phyloP scores from a whole-genome alignment of 2,797 vertebrate species.

The Buphagus erythrorhynchus region DNA sequence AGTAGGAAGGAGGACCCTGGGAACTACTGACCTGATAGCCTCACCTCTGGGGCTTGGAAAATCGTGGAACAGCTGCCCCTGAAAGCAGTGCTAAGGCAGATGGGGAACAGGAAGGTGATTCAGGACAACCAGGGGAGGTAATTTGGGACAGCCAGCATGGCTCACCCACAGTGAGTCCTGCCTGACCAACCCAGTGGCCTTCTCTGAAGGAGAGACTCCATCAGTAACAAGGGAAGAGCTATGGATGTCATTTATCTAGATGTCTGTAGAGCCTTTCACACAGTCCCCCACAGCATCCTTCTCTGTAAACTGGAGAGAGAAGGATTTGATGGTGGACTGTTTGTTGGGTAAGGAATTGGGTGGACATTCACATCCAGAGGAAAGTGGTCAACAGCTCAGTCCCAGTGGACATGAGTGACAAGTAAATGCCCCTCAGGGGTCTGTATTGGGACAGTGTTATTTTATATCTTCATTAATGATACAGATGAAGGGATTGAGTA shows the following conservation, averaged over 20 bases:
- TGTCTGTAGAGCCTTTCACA: not conserved
- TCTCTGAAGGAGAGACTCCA: not conserved
- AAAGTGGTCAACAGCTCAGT: not conserved
- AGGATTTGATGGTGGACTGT: not conserved
- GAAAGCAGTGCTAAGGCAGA: not conserved
- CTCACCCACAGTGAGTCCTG: not conserved
- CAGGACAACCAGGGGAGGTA: not conserved
- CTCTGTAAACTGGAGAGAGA: not conserved
- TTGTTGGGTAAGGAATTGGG: not conserved
- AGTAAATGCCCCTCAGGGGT: not conserved
- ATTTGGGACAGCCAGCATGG: not conserved
- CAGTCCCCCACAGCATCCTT: not conserved
- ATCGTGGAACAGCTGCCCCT: not conserved
- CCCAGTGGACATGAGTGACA: not conserved
- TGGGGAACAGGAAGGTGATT: not conserved
- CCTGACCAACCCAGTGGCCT: not conserved
- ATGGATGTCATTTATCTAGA: not conserved
- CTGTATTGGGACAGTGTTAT: rapidly evolving
- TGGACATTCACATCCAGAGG: not conserved
- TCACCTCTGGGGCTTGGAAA: not conserved
- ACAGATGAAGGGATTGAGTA: not conserved
- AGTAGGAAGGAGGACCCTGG: not conserved
- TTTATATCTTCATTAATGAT: not conserved
- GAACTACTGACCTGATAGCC: not conserved
- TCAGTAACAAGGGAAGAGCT: not conserved